A percentile compares a stretch with the other conserved stretches of the same genome.
phyloP scores from a whole-genome alignment of 1,140 invertebrate species.

The Mercenaria mercenaria region DNA sequence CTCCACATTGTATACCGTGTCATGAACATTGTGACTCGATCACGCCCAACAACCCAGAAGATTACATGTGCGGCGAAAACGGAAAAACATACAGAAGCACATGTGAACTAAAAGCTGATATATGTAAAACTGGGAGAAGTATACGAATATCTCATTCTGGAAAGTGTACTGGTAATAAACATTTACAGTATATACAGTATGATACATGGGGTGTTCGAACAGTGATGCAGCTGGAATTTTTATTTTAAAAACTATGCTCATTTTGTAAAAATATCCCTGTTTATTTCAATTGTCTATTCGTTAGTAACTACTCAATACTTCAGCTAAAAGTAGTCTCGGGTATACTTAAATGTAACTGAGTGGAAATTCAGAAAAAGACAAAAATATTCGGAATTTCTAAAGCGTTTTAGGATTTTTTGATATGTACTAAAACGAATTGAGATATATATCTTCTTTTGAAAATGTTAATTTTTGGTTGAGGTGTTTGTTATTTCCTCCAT shows the following conservation, averaged over 20 bases:
- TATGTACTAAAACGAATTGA: no score
- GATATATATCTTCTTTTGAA: no score
- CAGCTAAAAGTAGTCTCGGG: neutral
- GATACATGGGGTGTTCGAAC: neutral
- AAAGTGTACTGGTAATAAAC: slow-evolving; percentile 22
- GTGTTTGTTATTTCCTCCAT: no score
- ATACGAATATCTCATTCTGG: slow-evolving; percentile 43
- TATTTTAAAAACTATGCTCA: neutral
- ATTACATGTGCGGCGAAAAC: slow-evolving; percentile 47
- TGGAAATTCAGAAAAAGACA: neutral
- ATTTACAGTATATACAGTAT: neutral
- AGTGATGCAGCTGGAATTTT: neutral
- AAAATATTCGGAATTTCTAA: no score
- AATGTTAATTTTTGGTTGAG: no score
- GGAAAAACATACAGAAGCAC: slow-evolving; percentile 40
- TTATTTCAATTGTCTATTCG: neutral
- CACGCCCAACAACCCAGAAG: neutral
- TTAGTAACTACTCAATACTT: neutral
- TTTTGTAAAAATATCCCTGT: neutral
- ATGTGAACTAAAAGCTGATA: slow-evolving; percentile 47
- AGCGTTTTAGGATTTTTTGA: no score
- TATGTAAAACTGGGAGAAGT: slow-evolving; percentile 40
- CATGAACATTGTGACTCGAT: neutral
- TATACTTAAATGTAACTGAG: neutral
- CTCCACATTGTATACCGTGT: slow-evolving; percentile 50